phyloP scores from a whole-genome alignment of 2,797 vertebrate species.

The Avahi laniger region DNA sequence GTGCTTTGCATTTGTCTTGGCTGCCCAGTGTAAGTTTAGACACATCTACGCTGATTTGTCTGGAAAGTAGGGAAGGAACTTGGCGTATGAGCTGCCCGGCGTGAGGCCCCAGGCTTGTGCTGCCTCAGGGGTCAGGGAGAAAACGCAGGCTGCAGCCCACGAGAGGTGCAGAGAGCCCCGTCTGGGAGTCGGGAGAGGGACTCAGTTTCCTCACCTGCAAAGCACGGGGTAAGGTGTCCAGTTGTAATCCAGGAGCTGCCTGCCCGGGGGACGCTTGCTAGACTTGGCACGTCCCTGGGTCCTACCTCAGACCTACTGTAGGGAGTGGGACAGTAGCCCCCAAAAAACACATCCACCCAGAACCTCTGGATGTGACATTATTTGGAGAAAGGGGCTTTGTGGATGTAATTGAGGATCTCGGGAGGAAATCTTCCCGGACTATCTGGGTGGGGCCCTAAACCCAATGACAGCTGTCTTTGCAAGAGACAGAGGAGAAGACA shows the following conservation, averaged over 20 bases:
- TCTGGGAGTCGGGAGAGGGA: not conserved
- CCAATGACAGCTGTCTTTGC: not conserved
- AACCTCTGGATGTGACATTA: accelerated
- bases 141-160: accelerated
- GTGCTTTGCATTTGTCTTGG: not conserved
- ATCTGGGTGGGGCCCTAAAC: accelerated
- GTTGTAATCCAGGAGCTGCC: not conserved
- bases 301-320: not conserved
- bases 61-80: not conserved
- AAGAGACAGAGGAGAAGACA: not conserved
- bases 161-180: accelerated
- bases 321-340: accelerated
- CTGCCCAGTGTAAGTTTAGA: not conserved
- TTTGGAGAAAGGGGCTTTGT: not conserved
- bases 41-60: accelerated
- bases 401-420: not conserved
- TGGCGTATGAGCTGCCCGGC: accelerated
- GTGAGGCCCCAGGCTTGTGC: accelerated
- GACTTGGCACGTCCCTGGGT: accelerated
- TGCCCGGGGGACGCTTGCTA: too few relatives aligned
- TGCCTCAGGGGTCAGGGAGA: accelerated
- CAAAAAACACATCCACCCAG: accelerated
- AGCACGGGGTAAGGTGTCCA: not conserved
- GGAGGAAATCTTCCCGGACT: not conserved
- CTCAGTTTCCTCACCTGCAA: not conserved